Evolutionary conservation across 1,140 invertebrate genomes (phyloP).

Genomic region (Drosophila simulans): DNA sequence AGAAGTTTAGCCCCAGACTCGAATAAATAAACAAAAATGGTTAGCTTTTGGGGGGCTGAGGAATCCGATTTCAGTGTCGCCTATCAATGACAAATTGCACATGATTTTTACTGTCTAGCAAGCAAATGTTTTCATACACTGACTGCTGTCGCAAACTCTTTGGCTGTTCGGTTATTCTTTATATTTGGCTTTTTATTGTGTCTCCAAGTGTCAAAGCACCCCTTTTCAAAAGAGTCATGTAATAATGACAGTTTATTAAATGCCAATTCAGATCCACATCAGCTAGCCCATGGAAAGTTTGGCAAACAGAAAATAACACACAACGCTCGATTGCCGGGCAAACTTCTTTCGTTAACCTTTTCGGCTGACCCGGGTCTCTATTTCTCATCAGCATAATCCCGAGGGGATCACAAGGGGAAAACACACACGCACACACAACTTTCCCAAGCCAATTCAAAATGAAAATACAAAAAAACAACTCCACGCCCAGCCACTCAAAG

Average conservation of each 20-base stretch:
- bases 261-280: slow-evolving; percentile 53
- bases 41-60: slow-evolving; percentile 11
- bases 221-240: slow-evolving; percentile 33
- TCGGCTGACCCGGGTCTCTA: slow-evolving; percentile 36
- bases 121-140: slow-evolving; percentile 38
- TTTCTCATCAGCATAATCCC: slow-evolving; percentile 50
- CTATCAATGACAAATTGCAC: slow-evolving; percentile 75
- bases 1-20: slow-evolving; percentile 41
- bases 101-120: slow-evolving; percentile 41
- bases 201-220: slow-evolving; percentile 20
- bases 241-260: slow-evolving; percentile 62
- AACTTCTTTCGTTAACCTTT: slow-evolving; percentile 58
- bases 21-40: slow-evolving; percentile 57
- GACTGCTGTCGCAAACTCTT: slow-evolving; percentile 29
- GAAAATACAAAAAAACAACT: neutral
- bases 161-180: neutral
- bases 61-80: slow-evolving; percentile 52
- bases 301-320: slow-evolving; percentile 46
- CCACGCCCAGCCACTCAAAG: slow-evolving; percentile 36
- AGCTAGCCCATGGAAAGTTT: slow-evolving; percentile 40
- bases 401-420: slow-evolving; percentile 22
- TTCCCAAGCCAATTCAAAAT: slow-evolving; percentile 36
- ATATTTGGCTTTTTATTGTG: slow-evolving; percentile 6
- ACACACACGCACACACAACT: slow-evolving; percentile 27
- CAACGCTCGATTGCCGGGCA: slow-evolving; percentile 35